Evolutionary conservation across 2,113 vertebrate species (phyloP), one percentile per base, ranked within the genome.

Genomic region (Condylura cristata): DNA sequence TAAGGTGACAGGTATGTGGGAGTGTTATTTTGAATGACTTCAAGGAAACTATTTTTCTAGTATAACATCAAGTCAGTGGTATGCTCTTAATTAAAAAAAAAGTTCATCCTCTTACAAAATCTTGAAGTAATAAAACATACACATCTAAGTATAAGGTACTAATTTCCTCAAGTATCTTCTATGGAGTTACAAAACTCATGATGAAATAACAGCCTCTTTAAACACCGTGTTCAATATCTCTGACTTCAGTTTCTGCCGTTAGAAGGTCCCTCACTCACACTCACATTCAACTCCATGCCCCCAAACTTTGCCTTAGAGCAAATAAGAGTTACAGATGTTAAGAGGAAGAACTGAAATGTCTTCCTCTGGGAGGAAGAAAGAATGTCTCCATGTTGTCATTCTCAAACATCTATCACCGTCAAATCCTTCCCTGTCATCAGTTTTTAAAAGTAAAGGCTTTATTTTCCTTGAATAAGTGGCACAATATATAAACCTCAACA

Each of bases 231-330:
- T 98, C 96, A 58, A 79, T 89, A 97, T 97, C 91, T 97, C 86
- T 95, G 95, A 70, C 96, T 71, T 93, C 96, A 98, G 96, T 97
- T 98, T 96, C 90, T 97, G 91, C 97, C 95, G 97, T 98, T 98
- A 97, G 80, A 96, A 97, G 88, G 86, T 95, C 97, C 91, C 91
- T 75, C 95, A 95, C 91, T 75, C 95, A 95, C 94, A 89, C 95
- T 83, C 14, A 1, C 61, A 75, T 89, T 91, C 89, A 63, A 84
- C 66, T 66, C 90, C 90, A 72, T 95, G 48, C 12, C 39, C 96
- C 92, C 94, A 97, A 95, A 30, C 94, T 96, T 80, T 70, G 63
- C 80, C 89, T 46, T 68, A 39, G 95, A 79, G 93, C 92, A 97
- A 97, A 96, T 83, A 96, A 97, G 91, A 88, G 74, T 18, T 66